Evolutionary conservation across 2,797 vertebrate genomes (phyloP), one percentile per base, ranked within the genome.

Genomic region (Hoplostethus mediterraneus): DNA sequence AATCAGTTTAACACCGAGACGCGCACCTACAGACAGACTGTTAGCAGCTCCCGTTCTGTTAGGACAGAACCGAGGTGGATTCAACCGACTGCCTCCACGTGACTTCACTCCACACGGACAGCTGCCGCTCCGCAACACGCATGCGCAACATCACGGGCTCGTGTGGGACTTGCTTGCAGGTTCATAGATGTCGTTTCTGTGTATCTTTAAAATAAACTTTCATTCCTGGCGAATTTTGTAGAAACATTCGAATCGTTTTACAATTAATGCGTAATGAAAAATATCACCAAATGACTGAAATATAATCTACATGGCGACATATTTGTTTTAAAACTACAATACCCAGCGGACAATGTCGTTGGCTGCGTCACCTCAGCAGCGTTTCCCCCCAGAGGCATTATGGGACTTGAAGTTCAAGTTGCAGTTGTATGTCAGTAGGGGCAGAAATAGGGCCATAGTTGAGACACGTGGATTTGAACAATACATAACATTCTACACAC

Each of bases 41-140:
- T 65, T 70, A 78, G 30, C 82, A 77, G 73, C 66, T 67, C 75
- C 71, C 30, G 90, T 71, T 90, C 75, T 92, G 90, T 90, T 90
- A 94, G 91, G 91, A 92, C 87, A 64, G 86, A 89, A 64, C 75
- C 66, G 79, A 86, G 73, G 68, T 49, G 75, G 85, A 86, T 71
- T 78, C 82, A 86, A 87, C 91, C 21, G 63, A 88, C 80, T 67
- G 83, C 53, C 89, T 93, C 82, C 95, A 95, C 95, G 95, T 96
- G 95, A 88, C 93, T 82, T 44, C 58, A 11, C 83, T 86, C 71
- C 82, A 77, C 92, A 84, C 81, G 75, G 86, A 86, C 90, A 87
- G 87, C 87, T 81, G 75, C 68, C 63, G 66, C 73, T 28, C 65
- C 57, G 0, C 58, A 80, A 36, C 5, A 65, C 93, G 93, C 92